These are phyloP conservation scores for Osedax frankpressi DNA, from an alignment of 2,888 invertebrate species.

Conservation along the genomic window DNA sequence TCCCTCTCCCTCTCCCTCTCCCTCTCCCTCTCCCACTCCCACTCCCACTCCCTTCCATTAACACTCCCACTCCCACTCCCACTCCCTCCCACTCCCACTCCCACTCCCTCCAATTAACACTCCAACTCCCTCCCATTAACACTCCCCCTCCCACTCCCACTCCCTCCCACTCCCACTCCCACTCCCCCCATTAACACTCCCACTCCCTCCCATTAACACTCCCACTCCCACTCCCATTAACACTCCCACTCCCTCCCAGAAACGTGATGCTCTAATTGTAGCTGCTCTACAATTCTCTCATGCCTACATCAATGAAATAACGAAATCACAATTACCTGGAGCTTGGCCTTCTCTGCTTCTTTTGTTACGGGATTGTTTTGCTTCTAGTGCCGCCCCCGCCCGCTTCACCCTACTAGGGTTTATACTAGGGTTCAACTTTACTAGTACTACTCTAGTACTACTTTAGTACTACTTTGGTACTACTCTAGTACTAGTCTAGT, in stretches of 20 bases:
- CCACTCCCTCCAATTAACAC: background rate
- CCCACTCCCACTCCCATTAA: slow-evolving; percentile 52
- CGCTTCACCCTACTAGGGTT: slow-evolving; percentile 64
- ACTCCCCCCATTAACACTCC: slow-evolving; percentile 21
- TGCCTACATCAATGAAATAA: slow-evolving; percentile 53
- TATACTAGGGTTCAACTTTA: too few species aligned
- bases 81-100: background rate
- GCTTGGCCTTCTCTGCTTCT: slow-evolving; percentile 65
- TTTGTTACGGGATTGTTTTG: slow-evolving; percentile 62
- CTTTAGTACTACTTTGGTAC: too few species aligned
- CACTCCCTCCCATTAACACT: slow-evolving; percentile 37
- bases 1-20: slow-evolving; percentile 47
- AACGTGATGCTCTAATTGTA: slow-evolving; percentile 56
- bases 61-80: background rate
- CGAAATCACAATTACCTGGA: slow-evolving; percentile 60
- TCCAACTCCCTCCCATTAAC: too few species aligned
- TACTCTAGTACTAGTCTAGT: too few species aligned
- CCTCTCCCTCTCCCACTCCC: background rate
- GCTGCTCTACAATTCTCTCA: slow-evolving; percentile 70
- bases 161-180: slow-evolving; percentile 20
- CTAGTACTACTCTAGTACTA: too few species aligned
- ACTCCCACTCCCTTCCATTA: background rate
- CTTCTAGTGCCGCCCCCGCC: slow-evolving; percentile 58
- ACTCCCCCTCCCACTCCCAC: slow-evolving; percentile 14
- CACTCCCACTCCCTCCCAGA: slow-evolving; percentile 51